Evolutionary conservation across 2,113 vertebrate genomes (phyloP).

Genomic region (Spilogale gracilis): DNA sequence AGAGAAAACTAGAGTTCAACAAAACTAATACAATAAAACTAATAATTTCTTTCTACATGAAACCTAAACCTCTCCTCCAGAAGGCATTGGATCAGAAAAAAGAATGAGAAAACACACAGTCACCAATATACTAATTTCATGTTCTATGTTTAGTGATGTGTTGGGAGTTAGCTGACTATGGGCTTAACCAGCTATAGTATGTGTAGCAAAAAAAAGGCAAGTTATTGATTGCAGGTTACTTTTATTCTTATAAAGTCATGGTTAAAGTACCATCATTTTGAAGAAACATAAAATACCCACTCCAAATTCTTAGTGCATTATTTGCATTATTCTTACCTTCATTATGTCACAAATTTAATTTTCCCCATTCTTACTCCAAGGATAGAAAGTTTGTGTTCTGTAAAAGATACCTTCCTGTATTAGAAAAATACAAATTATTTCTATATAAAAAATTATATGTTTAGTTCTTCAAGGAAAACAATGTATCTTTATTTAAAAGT

Average conservation of each 20-base stretch:
- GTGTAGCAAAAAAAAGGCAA: background rate
- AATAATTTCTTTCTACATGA: background rate
- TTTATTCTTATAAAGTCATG: conserved; percentile 29
- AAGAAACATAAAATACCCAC: background rate
- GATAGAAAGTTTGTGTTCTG: background rate
- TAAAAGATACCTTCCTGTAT: background rate
- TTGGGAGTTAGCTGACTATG: background rate
- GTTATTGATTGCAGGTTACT: background rate
- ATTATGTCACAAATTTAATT: background rate
- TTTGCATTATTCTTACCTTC: background rate
- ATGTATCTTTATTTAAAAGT: conserved; percentile 14
- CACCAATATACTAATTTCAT: background rate
- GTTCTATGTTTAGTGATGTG: background rate
- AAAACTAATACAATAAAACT: conserved; percentile 20
- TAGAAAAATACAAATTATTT: conserved; percentile 41
- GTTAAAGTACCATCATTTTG: conserved; percentile 26
- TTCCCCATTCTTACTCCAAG: conserved; percentile 4
- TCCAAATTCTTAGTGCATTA: background rate
- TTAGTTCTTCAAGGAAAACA: conserved; percentile 53
- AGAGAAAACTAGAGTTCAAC: background rate
- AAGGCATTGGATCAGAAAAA: background rate
- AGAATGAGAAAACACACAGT: background rate
- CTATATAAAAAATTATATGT: background rate
- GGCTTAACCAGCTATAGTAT: background rate
- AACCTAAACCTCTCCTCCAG: background rate